Evolutionary conservation across 1,140 invertebrate genomes (phyloP).

Genomic region (Euura saliciscinereae): DNA sequence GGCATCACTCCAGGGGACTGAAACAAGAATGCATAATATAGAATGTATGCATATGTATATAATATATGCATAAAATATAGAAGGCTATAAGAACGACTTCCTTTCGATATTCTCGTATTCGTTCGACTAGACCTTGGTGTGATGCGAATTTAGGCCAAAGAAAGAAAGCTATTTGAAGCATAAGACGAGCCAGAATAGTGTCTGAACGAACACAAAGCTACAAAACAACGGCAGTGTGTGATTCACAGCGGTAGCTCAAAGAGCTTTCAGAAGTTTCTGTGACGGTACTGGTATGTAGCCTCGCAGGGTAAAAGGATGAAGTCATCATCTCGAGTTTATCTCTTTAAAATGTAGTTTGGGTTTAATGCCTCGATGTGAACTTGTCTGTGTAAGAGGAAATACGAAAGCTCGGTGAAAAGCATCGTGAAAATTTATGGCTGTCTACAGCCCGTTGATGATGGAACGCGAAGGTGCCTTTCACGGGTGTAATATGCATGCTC

Average conservation of each 20-base stretch:
- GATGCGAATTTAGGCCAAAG: background rate
- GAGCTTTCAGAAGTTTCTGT: background rate
- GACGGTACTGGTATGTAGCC: background rate
- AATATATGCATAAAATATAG: conserved; percentile 13
- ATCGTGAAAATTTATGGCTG: conserved; percentile 2
- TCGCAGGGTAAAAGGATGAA: background rate
- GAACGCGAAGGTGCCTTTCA: no score
- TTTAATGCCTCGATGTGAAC: background rate
- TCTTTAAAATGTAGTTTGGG: background rate
- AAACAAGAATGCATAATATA: conserved; percentile 38
- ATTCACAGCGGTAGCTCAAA: background rate
- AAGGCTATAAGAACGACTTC: background rate
- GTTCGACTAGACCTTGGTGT: background rate
- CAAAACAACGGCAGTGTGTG: background rate
- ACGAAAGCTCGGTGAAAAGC: background rate
- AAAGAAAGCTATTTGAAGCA: conserved; percentile 1
- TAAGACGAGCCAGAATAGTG: background rate
- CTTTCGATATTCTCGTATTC: background rate
- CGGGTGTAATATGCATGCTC: no score
- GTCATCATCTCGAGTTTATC: background rate
- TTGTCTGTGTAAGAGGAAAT: no score
- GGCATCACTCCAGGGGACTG: conserved; percentile 63
- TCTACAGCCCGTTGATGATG: no score
- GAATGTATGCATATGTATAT: conserved; percentile 6
- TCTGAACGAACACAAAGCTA: no score